Base-by-base conservation (phyloP, 2,888 invertebrate genomes). In the Therioaphis trifolii region DNA sequence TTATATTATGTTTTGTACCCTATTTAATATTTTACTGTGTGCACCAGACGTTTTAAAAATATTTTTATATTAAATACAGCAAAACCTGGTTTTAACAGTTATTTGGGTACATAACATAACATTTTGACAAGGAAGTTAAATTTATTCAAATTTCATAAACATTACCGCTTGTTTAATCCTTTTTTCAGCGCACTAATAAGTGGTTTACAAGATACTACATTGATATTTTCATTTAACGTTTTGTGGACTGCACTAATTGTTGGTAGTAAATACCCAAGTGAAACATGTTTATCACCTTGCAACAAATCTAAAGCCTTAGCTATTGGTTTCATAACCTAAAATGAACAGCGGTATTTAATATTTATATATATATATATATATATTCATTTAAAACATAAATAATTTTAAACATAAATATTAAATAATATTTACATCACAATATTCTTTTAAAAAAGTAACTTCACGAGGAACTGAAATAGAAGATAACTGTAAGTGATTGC, bases 261-360 rank as follows among this genome's bases (percentile, higher is more conserved):
- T 18, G 66, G 66, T n/a, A 66, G 35, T 18, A 66, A 66, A 66
- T 35, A 66, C 11, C 40, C 66, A 18, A 66, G n/a, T 18, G 35
- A 66, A 2, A 66, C 35, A 40, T n/a, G 2, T 21, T 66, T 66
- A 18, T 40, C 40, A 35, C 35, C 66, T n/a, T 66, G 66, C n/a
- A 66, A 66, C 7, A 63, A 15, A 29, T 63, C 29, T 29, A 63
- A 63, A 63, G 29, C 46, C 9, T 46, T 63, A 63, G 63, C 29
- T 63, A 63, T 29, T 7, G 63, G 63, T 63, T 63, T 63, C 27
- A 63, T 63, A 14, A 63, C 29, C 63, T 63, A 35, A 46, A 46
- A 46, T 2, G 9, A 46, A 46, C 46, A 46, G 9, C 9, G 43
- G 43, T 43, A 43, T 43, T 43, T 43, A 43, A 43, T 43, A 43